Evolutionary conservation across 2,113 vertebrate species (phyloP), one percentile per base, ranked within the genome.

Genomic region (Sprattus sprattus): DNA sequence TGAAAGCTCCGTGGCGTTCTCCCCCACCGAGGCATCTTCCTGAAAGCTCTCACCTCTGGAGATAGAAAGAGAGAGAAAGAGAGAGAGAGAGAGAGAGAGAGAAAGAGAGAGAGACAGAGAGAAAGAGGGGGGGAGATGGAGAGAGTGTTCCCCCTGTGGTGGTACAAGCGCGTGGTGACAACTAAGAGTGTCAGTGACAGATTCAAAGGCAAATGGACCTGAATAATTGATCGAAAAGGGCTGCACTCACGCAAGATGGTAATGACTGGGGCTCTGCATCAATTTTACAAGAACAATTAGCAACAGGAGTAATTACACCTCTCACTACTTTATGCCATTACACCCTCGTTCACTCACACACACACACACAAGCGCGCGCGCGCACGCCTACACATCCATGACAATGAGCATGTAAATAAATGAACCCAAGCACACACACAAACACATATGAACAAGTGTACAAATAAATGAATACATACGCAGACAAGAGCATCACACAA

Each of bases 291-390:
- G 91, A 88, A 90, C 92, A 92, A 93, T 94, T 91, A 95, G 94
- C 91, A 89, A 89, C 92, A 88, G 91, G 89, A 94, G 91, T 94
- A 95, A 95, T 94, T 94, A 93, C 90, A 91, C 92, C 90, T 90
- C 83, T 86, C 89, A 87, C 64, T 90, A 84, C 91, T 94, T 93
- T 93, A 91, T 91, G 91, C 90, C 85, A 91, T 45, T 88, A 81
- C 85, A 78, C 71, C 25, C 32, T 67, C 85, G 88, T 86, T 28
- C 28, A 78, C 28, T 44, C 71, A 78, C 71, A 39, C 71, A 64
- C 60, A 25, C 60, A 64, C 60, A n/a, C 60, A 25, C 60, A n/a
- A n/a, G n/a, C n/a, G n/a, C 71, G 44, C 3, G 39, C 11, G 44
- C 71, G 6, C 71, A 78, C 32, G 71, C 28, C 25, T 39, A 39